phyloP scores from a whole-genome alignment of 2,888 invertebrate species.

The Idaea straminata region DNA sequence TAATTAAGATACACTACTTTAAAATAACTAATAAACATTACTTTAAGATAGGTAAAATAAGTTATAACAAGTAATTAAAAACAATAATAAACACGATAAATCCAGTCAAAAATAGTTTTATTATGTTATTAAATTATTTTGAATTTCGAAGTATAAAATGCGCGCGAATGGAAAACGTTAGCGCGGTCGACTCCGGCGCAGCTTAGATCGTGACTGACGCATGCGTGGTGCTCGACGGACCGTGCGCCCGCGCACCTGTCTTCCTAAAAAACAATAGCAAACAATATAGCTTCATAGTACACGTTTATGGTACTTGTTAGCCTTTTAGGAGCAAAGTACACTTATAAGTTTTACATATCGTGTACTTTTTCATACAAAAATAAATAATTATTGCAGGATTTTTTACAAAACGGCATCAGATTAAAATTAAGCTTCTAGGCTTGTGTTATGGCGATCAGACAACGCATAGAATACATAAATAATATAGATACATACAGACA shows the following conservation, averaged over 20 bases:
- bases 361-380: too few relatives aligned
- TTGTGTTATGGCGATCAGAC: too few relatives aligned
- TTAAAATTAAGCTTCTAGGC: too few relatives aligned
- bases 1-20: constrained; percentile 3
- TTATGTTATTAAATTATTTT: constrained; percentile 5
- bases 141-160: constrained; percentile 31
- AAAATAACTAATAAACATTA: constrained; percentile 6
- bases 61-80: background rate
- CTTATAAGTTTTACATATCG: background rate
- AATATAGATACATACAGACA: too few relatives aligned
- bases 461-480: too few relatives aligned
- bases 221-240: constrained; percentile 27
- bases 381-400: too few relatives aligned
- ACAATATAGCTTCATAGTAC: constrained; percentile 51
- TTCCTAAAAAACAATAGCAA: constrained; percentile 70
- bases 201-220: constrained; percentile 58
- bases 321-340: constrained; percentile 23
- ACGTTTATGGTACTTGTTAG: constrained; percentile 36
- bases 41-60: background rate
- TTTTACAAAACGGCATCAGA: too few relatives aligned
- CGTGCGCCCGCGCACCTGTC: constrained; percentile 59
- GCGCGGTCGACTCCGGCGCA: constrained; percentile 61
- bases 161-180: constrained; percentile 19
- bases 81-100: background rate
- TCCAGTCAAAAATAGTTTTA: background rate